These are phyloP conservation scores for Acanthochromis polyacanthus DNA, from an alignment of 2,113 vertebrate species.

Conservation along the genomic window DNA sequence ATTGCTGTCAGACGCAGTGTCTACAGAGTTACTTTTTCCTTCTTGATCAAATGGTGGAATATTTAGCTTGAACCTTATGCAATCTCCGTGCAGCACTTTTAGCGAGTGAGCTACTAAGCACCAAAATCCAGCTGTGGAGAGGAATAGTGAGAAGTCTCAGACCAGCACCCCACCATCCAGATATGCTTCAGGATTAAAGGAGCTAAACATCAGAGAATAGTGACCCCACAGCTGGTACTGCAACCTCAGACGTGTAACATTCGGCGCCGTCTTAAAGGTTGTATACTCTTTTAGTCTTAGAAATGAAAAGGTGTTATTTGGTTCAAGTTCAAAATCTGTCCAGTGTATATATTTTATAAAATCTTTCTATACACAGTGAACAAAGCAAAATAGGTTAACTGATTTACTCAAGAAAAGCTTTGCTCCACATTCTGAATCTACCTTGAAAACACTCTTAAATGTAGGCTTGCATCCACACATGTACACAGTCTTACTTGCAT, in stretches of 20 bases:
- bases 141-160: no score
- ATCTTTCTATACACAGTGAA: no score
- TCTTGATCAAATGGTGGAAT: constrained; percentile 46
- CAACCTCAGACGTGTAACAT: no score
- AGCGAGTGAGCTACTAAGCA: no score
- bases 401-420: not conserved
- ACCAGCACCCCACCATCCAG: no score
- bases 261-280: no score
- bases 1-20: constrained; percentile 7
- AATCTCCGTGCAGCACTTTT: constrained; percentile 8
- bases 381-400: not conserved
- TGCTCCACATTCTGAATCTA: not conserved
- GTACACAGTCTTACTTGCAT: not conserved
- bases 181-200: no score
- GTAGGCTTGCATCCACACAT: not conserved
- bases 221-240: no score
- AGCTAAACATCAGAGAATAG: no score
- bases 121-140: no score
- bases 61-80: constrained; percentile 41
- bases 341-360: no score
- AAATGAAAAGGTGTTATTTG: not conserved
- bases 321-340: constrained; percentile 3
- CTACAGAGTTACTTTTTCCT: constrained; percentile 8
- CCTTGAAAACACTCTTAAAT: not conserved
- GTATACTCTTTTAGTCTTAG: no score